Evolutionary conservation across 1,140 invertebrate species (phyloP).

Genomic region (Cyphomyrmex costatus): DNA sequence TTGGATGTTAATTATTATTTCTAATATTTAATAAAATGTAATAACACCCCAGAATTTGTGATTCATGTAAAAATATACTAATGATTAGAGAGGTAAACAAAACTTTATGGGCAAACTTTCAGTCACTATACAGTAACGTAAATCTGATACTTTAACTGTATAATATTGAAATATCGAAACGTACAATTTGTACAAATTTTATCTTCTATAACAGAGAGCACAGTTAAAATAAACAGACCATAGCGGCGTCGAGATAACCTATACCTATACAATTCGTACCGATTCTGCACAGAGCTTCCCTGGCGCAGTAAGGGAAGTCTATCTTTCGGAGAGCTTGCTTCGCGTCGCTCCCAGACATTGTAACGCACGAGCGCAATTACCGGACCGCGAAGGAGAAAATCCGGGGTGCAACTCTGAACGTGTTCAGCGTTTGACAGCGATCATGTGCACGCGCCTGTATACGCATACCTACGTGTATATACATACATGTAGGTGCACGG

Average conservation of each 20-base stretch:
- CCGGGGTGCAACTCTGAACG: not conserved
- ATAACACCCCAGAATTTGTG: too few species aligned
- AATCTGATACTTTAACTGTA: not conserved
- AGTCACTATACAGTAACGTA: not conserved
- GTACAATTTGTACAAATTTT: too few species aligned
- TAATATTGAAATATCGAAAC: not conserved
- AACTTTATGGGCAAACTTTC: too few species aligned
- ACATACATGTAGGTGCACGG: not conserved
- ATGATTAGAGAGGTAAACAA: too few species aligned
- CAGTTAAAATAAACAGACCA: not conserved
- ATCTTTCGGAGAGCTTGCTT: conserved; percentile 87
- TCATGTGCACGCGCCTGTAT: not conserved
- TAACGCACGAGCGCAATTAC: not conserved
- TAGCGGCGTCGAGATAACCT: conserved; percentile 22
- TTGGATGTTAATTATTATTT: too few species aligned
- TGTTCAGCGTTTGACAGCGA: not conserved
- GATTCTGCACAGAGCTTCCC: conserved; percentile 89
- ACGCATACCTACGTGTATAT: not conserved
- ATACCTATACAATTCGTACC: conserved; percentile 83
- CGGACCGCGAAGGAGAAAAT: not conserved
- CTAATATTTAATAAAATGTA: too few species aligned
- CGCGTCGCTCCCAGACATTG: conserved; percentile 82
- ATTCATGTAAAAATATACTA: too few species aligned
- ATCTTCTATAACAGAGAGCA: not conserved
- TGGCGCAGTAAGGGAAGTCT: conserved; percentile 90